Percentiles rank a stretch among this genome's conserved stretches.
phyloP scores from a whole-genome alignment of 1,140 invertebrate species.

The Drosophila arawakana region DNA sequence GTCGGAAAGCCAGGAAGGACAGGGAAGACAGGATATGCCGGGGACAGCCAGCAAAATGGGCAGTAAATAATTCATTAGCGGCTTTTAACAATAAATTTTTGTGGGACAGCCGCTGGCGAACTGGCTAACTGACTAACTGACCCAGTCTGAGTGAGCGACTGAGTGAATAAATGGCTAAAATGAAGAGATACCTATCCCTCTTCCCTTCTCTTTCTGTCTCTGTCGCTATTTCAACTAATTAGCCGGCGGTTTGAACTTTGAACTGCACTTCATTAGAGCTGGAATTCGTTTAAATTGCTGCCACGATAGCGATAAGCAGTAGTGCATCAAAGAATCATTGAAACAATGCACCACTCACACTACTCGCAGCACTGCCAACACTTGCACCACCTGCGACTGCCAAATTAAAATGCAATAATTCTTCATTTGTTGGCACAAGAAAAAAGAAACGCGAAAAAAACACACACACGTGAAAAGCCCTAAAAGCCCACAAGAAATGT shows the following conservation, averaged over 20 bases:
- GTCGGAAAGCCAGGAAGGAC: conserved; percentile 4
- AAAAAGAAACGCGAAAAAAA: conserved; percentile 9
- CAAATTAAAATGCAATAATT: conserved; percentile 84
- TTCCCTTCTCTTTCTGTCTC: no score
- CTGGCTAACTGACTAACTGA: background rate
- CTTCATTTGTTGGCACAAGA: conserved; percentile 66
- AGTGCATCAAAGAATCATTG: conserved; percentile 26
- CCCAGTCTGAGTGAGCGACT: background rate
- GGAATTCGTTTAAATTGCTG: conserved; percentile 50
- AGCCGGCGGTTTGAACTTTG: conserved; percentile 72
- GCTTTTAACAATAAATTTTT: conserved; percentile 83
- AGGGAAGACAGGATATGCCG: conserved; percentile 13
- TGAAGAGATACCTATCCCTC: no score
- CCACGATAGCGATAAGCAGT: conserved; percentile 54
- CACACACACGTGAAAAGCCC: conserved; percentile 30
- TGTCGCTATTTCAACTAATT: conserved; percentile 52
- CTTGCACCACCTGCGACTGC: conserved; percentile 57
- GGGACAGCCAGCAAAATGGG: conserved; percentile 62
- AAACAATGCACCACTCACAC: background rate
- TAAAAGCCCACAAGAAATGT: conserved; percentile 24
- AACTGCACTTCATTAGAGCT: conserved; percentile 69
- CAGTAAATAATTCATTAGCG: conserved; percentile 83
- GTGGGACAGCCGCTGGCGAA: conserved; percentile 45
- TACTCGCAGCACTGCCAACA: conserved; percentile 26
- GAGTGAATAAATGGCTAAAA: background rate